A percentile compares a stretch with the other conserved stretches of the same genome.
phyloP scores from a whole-genome alignment of 2,113 vertebrate genomes.

The Neogale vison region DNA sequence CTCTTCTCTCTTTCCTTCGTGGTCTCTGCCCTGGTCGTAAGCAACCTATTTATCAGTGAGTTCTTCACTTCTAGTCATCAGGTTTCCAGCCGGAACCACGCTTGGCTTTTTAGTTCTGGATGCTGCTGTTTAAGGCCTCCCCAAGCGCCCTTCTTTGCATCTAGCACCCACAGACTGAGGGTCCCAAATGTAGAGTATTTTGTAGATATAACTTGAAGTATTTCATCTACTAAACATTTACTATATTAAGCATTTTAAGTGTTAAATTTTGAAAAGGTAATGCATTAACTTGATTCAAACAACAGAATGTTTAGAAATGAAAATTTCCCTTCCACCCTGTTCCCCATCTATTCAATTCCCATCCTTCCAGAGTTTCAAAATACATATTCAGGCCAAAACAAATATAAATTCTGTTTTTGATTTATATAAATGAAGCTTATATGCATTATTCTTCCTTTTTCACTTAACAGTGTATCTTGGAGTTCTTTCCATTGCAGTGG shows the following conservation, averaged over 20 bases:
- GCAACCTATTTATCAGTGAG: not conserved
- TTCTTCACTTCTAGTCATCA: not conserved
- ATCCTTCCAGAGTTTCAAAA: not conserved
- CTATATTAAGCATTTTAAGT: not conserved
- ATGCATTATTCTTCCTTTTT: constrained; percentile 6
- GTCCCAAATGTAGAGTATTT: not conserved
- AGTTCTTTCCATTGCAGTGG: constrained; percentile 7
- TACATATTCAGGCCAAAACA: not conserved
- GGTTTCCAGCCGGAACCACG: not conserved
- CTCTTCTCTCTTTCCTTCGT: not conserved
- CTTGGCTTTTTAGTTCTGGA: not conserved
- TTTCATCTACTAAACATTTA: not conserved
- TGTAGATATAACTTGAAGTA: not conserved
- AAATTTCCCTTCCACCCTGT: not conserved
- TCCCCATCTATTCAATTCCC: not conserved
- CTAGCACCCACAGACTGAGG: not conserved
- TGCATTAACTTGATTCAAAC: not conserved
- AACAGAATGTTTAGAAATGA: constrained; percentile 1
- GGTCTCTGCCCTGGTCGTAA: not conserved
- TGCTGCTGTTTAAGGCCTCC: not conserved
- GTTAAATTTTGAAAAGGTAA: constrained; percentile 47
- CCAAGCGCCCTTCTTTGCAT: not conserved
- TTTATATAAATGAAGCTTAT: not conserved
- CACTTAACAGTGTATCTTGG: not conserved
- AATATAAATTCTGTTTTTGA: constrained; percentile 16